Evolutionary conservation across 2,888 invertebrate species (phyloP).

Genomic region (Hypena proboscidalis): DNA sequence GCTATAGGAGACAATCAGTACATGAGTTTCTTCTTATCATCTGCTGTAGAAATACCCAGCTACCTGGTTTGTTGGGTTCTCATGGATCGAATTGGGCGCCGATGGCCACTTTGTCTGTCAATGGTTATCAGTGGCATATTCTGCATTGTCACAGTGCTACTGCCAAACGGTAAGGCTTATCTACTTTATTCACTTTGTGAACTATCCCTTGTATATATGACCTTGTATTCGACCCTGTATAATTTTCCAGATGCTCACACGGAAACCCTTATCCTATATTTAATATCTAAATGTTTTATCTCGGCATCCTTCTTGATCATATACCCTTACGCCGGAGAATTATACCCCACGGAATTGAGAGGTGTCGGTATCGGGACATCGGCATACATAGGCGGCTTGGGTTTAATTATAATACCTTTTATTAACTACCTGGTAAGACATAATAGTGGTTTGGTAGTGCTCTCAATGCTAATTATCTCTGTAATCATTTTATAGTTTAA

Average conservation of each 20-base stretch:
- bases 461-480: no score
- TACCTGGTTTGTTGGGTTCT: conserved; percentile 95
- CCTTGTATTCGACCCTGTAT: conserved; percentile 23
- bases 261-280: conserved; percentile 90
- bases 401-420: conserved; percentile 95
- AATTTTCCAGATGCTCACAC: conserved; percentile 88
- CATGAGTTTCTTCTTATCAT: conserved; percentile 94
- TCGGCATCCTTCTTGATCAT: conserved; percentile 96
- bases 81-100: conserved; percentile 94
- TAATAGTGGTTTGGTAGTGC: background rate
- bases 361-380: conserved; percentile 96
- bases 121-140: conserved; percentile 94
- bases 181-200: background rate
- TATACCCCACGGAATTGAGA: conserved; percentile 95
- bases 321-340: conserved; percentile 96
- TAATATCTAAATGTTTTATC: conserved; percentile 94
- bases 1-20: conserved; percentile 95
- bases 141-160: conserved; percentile 93
- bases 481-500: no score
- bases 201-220: conserved; percentile 26
- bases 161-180: conserved; percentile 88
- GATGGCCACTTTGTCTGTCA: conserved; percentile 94
- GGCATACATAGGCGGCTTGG: conserved; percentile 95
- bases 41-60: conserved; percentile 95
- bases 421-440: conserved; percentile 93